Evolutionary conservation across 2,797 vertebrate genomes (phyloP).

Genomic region (Chromobotia macracanthus): DNA sequence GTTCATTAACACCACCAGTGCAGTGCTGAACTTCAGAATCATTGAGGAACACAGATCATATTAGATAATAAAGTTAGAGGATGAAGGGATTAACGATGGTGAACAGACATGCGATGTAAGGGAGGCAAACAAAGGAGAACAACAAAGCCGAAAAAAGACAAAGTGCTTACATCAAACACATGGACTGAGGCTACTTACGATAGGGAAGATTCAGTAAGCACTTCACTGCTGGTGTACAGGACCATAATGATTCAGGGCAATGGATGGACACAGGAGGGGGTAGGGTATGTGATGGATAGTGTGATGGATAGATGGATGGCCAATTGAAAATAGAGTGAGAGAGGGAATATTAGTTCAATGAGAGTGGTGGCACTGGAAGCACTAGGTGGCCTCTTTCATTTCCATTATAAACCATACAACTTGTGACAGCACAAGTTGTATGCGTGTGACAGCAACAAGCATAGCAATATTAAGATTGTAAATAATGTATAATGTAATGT

Average conservation of each 20-base stretch:
- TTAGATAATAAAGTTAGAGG: conserved; percentile 26
- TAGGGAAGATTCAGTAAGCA: conserved; percentile 63
- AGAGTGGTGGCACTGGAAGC: conserved; percentile 13
- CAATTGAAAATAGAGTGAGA: conserved; percentile 43
- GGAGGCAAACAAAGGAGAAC: not conserved
- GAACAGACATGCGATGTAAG: conserved; percentile 32
- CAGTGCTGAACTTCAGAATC: conserved; percentile 42
- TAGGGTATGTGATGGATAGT: conserved; percentile 60
- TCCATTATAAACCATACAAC: not conserved
- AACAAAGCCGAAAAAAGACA: conserved; percentile 8
- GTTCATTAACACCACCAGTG: too few relatives aligned
- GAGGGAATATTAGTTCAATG: conserved; percentile 33
- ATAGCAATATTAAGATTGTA: too few relatives aligned
- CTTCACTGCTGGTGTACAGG: conserved; percentile 64
- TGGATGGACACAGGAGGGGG: conserved; percentile 50
- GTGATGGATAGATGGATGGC: conserved; percentile 41
- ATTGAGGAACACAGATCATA: conserved; percentile 24
- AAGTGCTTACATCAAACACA: conserved; percentile 32
- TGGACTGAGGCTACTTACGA: conserved; percentile 68
- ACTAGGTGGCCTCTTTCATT: not conserved
- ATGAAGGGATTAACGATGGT: conserved; percentile 18
- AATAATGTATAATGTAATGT: too few relatives aligned
- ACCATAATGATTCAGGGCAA: conserved; percentile 40
- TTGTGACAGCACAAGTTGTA: too few relatives aligned
- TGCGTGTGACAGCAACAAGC: too few relatives aligned